Evolutionary conservation across 2,113 vertebrate genomes (phyloP).

Genomic region (Pangasianodon gigas): DNA sequence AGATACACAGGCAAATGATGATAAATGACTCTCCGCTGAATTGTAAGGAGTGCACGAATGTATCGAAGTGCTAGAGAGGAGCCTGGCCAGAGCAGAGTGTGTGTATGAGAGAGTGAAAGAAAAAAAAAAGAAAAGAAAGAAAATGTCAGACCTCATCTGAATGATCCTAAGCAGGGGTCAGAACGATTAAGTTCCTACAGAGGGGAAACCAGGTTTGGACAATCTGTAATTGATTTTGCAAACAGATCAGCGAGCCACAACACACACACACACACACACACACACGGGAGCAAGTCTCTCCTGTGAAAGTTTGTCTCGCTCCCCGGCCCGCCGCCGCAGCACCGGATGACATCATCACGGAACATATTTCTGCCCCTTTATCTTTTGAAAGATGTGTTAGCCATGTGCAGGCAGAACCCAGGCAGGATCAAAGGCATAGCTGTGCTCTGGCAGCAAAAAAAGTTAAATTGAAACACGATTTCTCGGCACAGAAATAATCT

Average conservation of each 20-base stretch:
- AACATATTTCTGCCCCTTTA: conserved; percentile 79
- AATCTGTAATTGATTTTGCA: conserved; percentile 71
- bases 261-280: conserved; percentile 47
- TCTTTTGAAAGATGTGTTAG: conserved; percentile 79
- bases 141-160: conserved; percentile 82
- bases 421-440: conserved; percentile 74
- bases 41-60: conserved; percentile 90
- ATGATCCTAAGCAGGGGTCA: conserved; percentile 76
- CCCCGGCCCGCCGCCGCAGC: conserved; percentile 63
- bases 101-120: conserved; percentile 22
- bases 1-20: conserved; percentile 98
- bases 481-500: conserved; percentile 74
- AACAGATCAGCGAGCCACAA: conserved; percentile 70
- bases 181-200: conserved; percentile 64
- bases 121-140: conserved; percentile 74
- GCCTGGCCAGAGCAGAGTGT: conserved; percentile 65
- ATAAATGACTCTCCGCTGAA: conserved; percentile 95
- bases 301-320: conserved; percentile 73
- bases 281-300: conserved; percentile 49
- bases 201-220: conserved; percentile 66
- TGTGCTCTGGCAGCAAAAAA: conserved; percentile 68
- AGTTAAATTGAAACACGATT: conserved; percentile 76
- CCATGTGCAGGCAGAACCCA: conserved; percentile 70
- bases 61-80: conserved; percentile 82
- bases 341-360: conserved; percentile 76